Evolutionary conservation across 92 coral and sea anemone species (phyloP).

Genomic region (Heteractis magnifica): DNA sequence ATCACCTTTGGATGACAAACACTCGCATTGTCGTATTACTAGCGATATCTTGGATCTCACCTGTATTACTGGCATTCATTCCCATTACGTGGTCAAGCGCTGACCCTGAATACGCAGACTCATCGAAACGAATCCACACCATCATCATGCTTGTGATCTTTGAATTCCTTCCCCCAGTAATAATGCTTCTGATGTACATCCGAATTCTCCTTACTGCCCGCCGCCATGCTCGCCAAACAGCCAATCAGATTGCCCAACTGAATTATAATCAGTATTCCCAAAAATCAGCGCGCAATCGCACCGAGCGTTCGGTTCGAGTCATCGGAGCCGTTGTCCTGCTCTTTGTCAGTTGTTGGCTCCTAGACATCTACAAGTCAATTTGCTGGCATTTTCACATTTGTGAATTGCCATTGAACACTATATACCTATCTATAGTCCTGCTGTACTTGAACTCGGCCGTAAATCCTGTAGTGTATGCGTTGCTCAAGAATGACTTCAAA

Average conservation of each 20-base stretch:
- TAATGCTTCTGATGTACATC: constrained; percentile 33
- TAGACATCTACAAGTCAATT: constrained; percentile 35
- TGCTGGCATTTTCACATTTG: constrained; percentile 32
- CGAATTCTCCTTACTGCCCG: constrained; percentile 46
- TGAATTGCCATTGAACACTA: not conserved
- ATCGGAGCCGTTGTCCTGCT: constrained; percentile 36
- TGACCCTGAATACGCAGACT: not conserved
- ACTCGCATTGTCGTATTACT: constrained; percentile 31
- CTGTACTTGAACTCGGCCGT: constrained; percentile 43
- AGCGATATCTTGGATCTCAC: constrained; percentile 40
- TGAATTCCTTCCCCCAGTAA: constrained; percentile 38
- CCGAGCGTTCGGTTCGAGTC: constrained; percentile 28
- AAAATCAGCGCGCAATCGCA: constrained; percentile 13
- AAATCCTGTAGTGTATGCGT: constrained; percentile 43
- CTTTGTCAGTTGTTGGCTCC: constrained; percentile 38
- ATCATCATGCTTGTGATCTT: constrained; percentile 20
- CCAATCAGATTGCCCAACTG: constrained; percentile 40
- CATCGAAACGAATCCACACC: constrained; percentile 9
- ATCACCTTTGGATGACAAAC: constrained; percentile 37
- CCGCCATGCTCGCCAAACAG: constrained; percentile 52
- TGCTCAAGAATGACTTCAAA: constrained; percentile 32
- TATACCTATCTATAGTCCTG: constrained; percentile 11
- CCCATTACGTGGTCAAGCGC: constrained; percentile 40
- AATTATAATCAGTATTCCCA: constrained; percentile 39
- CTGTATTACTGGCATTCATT: constrained; percentile 34